Evolutionary conservation across 2,113 vertebrate genomes (phyloP).

Genomic region (Balaeniceps rex): DNA sequence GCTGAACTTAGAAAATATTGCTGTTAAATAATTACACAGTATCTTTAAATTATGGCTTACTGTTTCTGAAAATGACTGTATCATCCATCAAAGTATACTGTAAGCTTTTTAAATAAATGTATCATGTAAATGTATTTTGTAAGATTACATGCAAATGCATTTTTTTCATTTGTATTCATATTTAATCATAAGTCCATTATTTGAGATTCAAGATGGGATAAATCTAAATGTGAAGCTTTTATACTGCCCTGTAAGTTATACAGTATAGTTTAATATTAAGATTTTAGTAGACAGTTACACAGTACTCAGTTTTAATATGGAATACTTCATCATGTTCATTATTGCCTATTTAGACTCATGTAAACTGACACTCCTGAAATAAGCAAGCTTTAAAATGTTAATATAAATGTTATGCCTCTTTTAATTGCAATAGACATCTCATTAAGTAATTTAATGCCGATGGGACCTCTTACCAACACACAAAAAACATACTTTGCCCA

Average conservation of each 20-base stretch:
- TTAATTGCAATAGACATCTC: constrained; percentile 77
- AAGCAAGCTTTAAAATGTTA: constrained; percentile 75
- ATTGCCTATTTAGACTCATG: constrained; percentile 68
- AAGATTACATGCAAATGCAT: not conserved
- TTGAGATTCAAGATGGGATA: not conserved
- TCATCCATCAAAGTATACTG: constrained; percentile 18
- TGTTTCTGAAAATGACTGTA: constrained; percentile 35
- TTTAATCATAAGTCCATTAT: constrained; percentile 38
- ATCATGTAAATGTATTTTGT: not conserved
- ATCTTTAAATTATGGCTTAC: constrained; percentile 32
- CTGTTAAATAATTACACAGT: constrained; percentile 35
- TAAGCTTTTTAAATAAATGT: constrained; percentile 19
- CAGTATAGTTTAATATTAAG: constrained; percentile 25
- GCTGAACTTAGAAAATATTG: constrained; percentile 25
- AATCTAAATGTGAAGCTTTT: constrained; percentile 19
- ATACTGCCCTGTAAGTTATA: constrained; percentile 1
- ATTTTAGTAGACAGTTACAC: constrained; percentile 67
- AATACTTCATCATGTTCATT: constrained; percentile 71
- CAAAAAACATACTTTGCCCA: constrained; percentile 59
- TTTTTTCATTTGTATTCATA: constrained; percentile 16
- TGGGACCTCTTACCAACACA: constrained; percentile 66
- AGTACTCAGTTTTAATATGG: constrained; percentile 58
- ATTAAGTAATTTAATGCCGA: constrained; percentile 73
- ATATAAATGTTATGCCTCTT: constrained; percentile 75
- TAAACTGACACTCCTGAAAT: constrained; percentile 69